Conservation (phyloP, 2,113 vertebrate genomes). For the Pica pica region DNA sequence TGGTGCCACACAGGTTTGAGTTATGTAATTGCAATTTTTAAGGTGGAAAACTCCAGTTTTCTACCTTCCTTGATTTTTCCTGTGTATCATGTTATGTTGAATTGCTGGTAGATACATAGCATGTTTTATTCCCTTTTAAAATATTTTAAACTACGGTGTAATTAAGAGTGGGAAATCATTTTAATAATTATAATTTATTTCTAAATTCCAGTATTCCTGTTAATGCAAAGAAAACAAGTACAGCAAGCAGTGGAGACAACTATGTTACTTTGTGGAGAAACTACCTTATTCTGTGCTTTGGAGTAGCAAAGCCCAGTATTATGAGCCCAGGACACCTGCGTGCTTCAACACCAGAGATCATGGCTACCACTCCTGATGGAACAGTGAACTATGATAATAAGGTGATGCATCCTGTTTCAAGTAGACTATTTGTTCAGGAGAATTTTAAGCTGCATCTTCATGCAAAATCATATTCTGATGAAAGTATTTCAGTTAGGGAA, state of each 20-base stretch:
- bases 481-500: not conserved
- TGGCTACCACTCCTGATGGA: conserved; percentile 94
- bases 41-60: not conserved
- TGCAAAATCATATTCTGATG: not conserved
- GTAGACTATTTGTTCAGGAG: conserved; percentile 14
- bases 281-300: conserved; percentile 96
- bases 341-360: conserved; percentile 95
- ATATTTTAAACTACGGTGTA: not conserved
- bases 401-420: conserved; percentile 70
- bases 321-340: conserved; percentile 96
- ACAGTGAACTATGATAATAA: conserved; percentile 96
- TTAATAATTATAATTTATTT: not conserved
- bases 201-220: conserved; percentile 85
- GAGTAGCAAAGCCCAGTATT: conserved; percentile 95
- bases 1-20: not conserved
- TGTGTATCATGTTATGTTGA: not conserved
- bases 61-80: not conserved
- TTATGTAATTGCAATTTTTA: not conserved
- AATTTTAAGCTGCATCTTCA: not conserved
- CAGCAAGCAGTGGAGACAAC: conserved; percentile 84
- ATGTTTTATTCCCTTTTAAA: not conserved
- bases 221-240: conserved; percentile 96
- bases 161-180: not conserved
- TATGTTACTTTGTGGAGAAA: conserved; percentile 97
- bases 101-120: not conserved